A percentile compares a stretch with the other conserved stretches of the same genome.
Evolutionary conservation across 2,113 vertebrate species (phyloP).

Genomic region (Pelecanus crispus): DNA sequence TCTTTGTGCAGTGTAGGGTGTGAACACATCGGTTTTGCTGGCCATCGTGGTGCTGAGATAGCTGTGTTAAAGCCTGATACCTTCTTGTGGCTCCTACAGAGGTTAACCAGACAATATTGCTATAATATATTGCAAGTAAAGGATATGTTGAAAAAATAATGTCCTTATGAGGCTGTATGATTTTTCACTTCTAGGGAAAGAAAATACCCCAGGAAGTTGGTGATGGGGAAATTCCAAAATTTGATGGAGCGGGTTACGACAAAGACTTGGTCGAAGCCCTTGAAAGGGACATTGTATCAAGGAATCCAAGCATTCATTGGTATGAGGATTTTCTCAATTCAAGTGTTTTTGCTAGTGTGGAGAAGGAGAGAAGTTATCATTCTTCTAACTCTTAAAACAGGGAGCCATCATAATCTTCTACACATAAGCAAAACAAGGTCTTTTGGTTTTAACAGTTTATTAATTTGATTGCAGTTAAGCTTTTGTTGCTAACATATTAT

Average conservation of each 20-base stretch:
- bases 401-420: neutral
- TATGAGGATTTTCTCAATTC: conserved; percentile 60
- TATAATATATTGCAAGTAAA: neutral
- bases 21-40: neutral
- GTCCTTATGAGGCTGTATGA: neutral
- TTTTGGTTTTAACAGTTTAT: neutral
- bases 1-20: neutral
- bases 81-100: neutral
- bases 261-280: conserved; percentile 89
- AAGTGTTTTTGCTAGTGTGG: neutral
- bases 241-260: conserved; percentile 89
- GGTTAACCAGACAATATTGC: neutral
- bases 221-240: conserved; percentile 86
- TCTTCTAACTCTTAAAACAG: neutral
- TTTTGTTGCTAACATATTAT: neutral
- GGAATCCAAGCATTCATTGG: conserved; percentile 95
- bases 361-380: neutral
- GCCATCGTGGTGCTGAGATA: neutral
- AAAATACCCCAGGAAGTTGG: conserved; percentile 78
- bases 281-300: conserved; percentile 95
- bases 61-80: neutral
- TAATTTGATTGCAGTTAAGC: neutral
- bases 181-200: conserved; percentile 75
- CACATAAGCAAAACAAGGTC: neutral
- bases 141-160: neutral